Conservation (phyloP, 2,888 invertebrate genomes). For the Spicauda simplicius region DNA sequence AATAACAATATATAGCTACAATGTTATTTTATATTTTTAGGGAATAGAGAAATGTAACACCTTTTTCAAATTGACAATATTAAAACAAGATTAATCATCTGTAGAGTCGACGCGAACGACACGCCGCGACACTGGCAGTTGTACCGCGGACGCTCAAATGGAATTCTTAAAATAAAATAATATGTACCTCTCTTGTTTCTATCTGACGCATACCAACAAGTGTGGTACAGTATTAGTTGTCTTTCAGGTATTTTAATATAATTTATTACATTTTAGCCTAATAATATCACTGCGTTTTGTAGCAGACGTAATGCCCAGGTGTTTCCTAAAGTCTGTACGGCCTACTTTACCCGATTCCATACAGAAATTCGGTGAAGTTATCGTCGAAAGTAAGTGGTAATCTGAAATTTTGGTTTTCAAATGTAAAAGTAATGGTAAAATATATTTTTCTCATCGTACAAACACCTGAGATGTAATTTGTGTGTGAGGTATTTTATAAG, state of each 20-base stretch:
- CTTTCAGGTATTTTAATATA: conserved; percentile 18
- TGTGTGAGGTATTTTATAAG: no score
- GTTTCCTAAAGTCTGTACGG: conserved; percentile 70
- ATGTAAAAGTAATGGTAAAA: neutral
- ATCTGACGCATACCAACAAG: conserved; percentile 70
- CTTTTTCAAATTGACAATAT: neutral
- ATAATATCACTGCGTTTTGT: conserved; percentile 32
- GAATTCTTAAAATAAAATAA: conserved; percentile 69
- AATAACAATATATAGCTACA: neutral
- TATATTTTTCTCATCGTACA: neutral
- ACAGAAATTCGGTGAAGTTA: conserved; percentile 45
- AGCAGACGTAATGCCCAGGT: conserved; percentile 67
- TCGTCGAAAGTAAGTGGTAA: conserved; percentile 62
- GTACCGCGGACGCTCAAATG: conserved; percentile 57
- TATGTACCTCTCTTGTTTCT: conserved; percentile 62
- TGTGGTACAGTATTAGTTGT: conserved; percentile 66
- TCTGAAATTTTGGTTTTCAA: neutral
- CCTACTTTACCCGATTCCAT: conserved; percentile 59
- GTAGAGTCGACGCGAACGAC: conserved; percentile 32
- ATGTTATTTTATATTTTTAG: no score
- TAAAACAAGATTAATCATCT: conserved; percentile 36
- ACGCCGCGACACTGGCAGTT: conserved; percentile 55
- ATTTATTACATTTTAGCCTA: conserved; percentile 24
- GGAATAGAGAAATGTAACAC: neutral
- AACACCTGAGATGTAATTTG: neutral